A percentile compares a stretch with the other conserved stretches of the same genome.
Evolutionary conservation across 2,113 vertebrate genomes (phyloP).

Genomic region (Tursiops truncatus): DNA sequence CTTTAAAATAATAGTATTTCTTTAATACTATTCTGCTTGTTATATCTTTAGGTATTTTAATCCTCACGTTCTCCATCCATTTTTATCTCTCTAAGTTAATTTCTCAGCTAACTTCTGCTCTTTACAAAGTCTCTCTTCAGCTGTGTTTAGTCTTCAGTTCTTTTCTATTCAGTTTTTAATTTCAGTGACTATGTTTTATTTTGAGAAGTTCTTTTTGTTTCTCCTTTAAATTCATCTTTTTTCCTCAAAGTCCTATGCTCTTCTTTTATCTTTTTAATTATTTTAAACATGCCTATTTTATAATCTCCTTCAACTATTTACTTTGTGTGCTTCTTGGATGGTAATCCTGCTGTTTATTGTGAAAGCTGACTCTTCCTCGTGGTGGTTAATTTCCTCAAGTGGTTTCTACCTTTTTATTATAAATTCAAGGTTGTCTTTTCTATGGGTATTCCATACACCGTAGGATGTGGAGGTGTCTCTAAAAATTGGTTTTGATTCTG

Average conservation of each 20-base stretch:
- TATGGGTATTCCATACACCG: not conserved
- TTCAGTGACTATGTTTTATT: not conserved
- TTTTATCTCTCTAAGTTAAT: not conserved
- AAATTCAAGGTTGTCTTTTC: not conserved
- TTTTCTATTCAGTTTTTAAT: not conserved
- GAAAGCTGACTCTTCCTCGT: not conserved
- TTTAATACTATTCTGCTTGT: not conserved
- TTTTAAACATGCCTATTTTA: not conserved
- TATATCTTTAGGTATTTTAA: not conserved
- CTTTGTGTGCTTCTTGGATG: not conserved
- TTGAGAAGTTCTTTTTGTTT: not conserved
- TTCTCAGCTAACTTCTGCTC: not conserved
- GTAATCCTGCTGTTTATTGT: not conserved
- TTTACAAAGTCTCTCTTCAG: constrained; percentile 3
- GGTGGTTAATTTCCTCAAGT: not conserved
- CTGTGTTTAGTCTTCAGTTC: not conserved
- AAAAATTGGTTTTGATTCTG: not conserved
- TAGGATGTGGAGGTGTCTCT: not conserved
- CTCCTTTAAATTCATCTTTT: not conserved
- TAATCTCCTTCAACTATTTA: not conserved
- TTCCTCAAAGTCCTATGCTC: not conserved
- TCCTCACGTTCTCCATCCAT: not conserved
- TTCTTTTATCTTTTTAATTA: not conserved
- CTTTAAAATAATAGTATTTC: not conserved
- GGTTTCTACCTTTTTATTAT: constrained; percentile 1